Evolutionary conservation across 2,113 vertebrate genomes (phyloP), one percentile per base, ranked within the genome.

Genomic region (Theropithecus gelada): DNA sequence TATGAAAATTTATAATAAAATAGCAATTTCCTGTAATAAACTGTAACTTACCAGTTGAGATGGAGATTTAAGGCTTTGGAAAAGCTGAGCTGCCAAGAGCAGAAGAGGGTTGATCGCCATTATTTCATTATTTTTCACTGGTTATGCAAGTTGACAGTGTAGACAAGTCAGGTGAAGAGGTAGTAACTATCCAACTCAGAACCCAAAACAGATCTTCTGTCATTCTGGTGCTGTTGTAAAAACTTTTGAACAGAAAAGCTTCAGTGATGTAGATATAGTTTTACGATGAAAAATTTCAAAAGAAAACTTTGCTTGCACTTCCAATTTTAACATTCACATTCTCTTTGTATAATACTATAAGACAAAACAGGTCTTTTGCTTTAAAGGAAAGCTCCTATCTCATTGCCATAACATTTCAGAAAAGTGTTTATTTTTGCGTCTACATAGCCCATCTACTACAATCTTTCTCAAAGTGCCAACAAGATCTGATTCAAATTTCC

Each of bases 1-100:
- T 7, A 30, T 14, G 83, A 93, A 94, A 80, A 40, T 88, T 93
- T 72, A 92, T 17, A 90, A 57, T 93, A 76, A 90, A 94, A 93
- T 14, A 43, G 32, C 30, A 88, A 84, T 96, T 96, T 95, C 81
- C 57, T 78, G 2, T 22, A 88, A 76, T 93, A 97, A 94, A 88
- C 30, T 38, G 4, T 87, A 96, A 55, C 55, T 84, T 25, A 78
- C 13, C 18, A 59, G 30, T n/a, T 88, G 81, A 72, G 9, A 35
- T 78, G 43, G 50, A 87, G 14, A 93, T 12, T 16, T 57, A 70
- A 57, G 30, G 27, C 14, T 68, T 45, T 18, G 80, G 75, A 50
- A 75, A 64, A 95, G 12, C 75, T 61, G 43, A 85, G 30, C 90
- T 43, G 8, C 13, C 22, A 95, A 30, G 6, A 40, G 16, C 18